Conservation (phyloP, 1,140 invertebrate species). For the Pararge aegeria region DNA sequence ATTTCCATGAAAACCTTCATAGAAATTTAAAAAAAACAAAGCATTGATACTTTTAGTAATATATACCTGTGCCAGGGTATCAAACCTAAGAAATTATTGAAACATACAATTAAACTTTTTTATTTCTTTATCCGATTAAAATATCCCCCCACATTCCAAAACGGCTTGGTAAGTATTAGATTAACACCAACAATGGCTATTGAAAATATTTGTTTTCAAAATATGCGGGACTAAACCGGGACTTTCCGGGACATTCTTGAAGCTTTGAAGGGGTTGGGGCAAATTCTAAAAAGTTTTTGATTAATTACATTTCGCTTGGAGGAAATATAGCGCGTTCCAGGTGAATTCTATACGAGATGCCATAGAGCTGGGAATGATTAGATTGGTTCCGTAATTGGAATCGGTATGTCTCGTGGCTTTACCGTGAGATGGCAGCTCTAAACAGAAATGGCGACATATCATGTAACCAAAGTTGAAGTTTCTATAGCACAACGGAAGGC, state of each 20-base stretch:
- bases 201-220: slow-evolving; percentile 24
- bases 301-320: slow-evolving; percentile 69
- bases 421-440: too few relatives aligned
- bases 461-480: too few relatives aligned
- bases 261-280: slow-evolving; percentile 27
- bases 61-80: too few relatives aligned
- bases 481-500: too few relatives aligned
- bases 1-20: too few relatives aligned
- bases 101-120: neutral
- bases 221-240: slow-evolving; percentile 24
- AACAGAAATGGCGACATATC: too few relatives aligned
- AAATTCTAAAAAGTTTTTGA: slow-evolving; percentile 66
- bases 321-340: slow-evolving; percentile 67
- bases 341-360: slow-evolving; percentile 46
- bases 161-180: slow-evolving; percentile 9
- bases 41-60: too few relatives aligned
- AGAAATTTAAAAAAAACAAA: too few relatives aligned
- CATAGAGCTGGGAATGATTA: slow-evolving; percentile 33
- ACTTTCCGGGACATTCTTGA: slow-evolving; percentile 23
- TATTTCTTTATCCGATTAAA: too few relatives aligned
- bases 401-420: neutral
- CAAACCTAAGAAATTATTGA: neutral
- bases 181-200: slow-evolving; percentile 15
- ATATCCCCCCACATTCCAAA: neutral
- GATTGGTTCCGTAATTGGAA: slow-evolving; percentile 4